These are phyloP conservation scores for Astyanax mexicanus DNA, from an alignment of 2,797 vertebrate genomes.

Conservation along the genomic window DNA sequence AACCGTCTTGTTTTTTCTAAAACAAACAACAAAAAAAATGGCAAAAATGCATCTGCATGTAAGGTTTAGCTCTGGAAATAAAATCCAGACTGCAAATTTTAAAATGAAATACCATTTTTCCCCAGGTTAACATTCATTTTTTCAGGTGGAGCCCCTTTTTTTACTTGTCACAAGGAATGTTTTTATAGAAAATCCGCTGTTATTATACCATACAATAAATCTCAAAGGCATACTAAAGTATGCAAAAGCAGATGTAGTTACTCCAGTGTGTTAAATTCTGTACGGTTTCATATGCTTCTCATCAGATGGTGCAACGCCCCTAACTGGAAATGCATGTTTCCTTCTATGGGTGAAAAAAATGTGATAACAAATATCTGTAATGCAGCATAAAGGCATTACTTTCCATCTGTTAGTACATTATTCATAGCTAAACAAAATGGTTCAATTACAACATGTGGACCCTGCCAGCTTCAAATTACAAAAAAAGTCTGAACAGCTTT, in stretches of 20 bases:
- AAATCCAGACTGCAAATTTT: conserved; percentile 16
- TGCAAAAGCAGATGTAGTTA: conserved; percentile 28
- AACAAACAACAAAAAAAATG: background rate
- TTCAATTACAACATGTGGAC: conserved; percentile 18
- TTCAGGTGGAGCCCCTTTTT: conserved; percentile 26
- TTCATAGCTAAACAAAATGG: conserved; percentile 22
- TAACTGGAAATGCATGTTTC: conserved; percentile 25
- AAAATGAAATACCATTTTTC: conserved; percentile 31
- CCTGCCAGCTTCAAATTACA: conserved; percentile 31
- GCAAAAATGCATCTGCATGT: background rate
- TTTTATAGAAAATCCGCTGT: conserved; percentile 31
- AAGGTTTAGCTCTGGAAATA: conserved; percentile 21
- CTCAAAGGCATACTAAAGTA: conserved; percentile 35
- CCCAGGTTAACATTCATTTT: conserved; percentile 26
- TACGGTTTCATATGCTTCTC: conserved; percentile 7
- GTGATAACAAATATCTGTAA: conserved; percentile 13
- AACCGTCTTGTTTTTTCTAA: background rate
- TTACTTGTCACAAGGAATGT: conserved; percentile 25
- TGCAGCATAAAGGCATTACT: conserved; percentile 4
- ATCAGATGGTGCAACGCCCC: conserved; percentile 11
- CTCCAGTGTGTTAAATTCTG: background rate
- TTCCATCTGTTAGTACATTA: conserved; percentile 20
- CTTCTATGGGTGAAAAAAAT: background rate
- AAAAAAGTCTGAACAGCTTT: conserved; percentile 30
- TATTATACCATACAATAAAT: conserved; percentile 37